These are phyloP conservation scores for Ricordea florida DNA, from an alignment of 92 coral and sea anemone genomes.

Conservation along the genomic window DNA sequence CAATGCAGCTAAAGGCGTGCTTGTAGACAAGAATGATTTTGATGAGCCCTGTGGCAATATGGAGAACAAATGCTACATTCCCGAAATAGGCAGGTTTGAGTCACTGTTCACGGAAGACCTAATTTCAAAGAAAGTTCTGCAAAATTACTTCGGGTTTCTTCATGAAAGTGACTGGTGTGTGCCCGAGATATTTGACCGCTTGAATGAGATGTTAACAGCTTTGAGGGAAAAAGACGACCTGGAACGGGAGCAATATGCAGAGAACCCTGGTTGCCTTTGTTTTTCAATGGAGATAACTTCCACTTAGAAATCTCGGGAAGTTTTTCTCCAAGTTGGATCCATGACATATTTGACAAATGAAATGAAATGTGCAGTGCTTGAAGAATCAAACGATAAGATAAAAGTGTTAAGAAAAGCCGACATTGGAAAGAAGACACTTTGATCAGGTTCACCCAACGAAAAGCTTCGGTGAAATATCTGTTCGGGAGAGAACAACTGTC, in stretches of 20 bases:
- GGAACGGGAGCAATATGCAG: conserved; percentile 36
- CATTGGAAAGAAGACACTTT: too few species aligned
- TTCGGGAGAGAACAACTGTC: too few species aligned
- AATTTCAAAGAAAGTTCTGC: conserved; percentile 28
- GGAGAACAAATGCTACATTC: conserved; percentile 11
- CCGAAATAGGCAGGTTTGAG: conserved; percentile 15
- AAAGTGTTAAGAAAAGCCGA: too few species aligned
- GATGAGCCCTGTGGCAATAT: background rate
- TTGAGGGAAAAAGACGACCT: conserved; percentile 29
- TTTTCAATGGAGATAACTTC: too few species aligned
- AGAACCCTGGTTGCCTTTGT: conserved; percentile 41
- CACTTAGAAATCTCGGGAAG: too few species aligned
- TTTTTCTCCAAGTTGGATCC: too few species aligned
- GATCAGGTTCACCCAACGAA: too few species aligned
- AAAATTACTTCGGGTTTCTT: conserved; percentile 32
- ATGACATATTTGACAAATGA: too few species aligned
- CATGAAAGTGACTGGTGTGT: conserved; percentile 30
- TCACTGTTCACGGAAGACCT: conserved; percentile 24
- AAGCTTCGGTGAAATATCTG: too few species aligned
- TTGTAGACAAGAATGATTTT: background rate
- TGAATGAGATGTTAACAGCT: conserved; percentile 26
- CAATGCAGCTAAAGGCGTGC: conserved; percentile 20
- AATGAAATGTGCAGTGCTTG: too few species aligned
- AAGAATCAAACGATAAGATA: too few species aligned
- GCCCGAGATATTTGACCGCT: conserved; percentile 36